Evolutionary conservation across 1,140 invertebrate species (phyloP), one percentile per base, ranked within the genome.

Genomic region (Camponotus vicinus): DNA sequence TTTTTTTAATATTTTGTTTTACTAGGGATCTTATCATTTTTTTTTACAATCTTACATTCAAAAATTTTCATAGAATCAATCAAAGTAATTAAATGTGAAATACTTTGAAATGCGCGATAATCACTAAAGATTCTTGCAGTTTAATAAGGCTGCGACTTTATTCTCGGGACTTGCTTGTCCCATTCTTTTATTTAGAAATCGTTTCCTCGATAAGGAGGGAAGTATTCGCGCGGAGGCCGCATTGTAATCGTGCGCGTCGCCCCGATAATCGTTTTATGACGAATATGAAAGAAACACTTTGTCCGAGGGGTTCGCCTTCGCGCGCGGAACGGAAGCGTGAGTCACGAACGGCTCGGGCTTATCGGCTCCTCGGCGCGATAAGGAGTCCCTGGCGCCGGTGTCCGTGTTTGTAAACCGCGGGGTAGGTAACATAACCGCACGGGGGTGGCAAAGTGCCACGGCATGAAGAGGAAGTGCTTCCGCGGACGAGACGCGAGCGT

Each of bases 201-300:
- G 7, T 13, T 45, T 18, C 15, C 40, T 21, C 27, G 40, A 37
- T 70, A 59, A 73, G 34, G 69, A 59, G 32, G 9, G 49, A 61
- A 18, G 7, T 59, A 70, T 80, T 57, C 55, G 55, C 34, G 57
- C 55, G 13, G n/a, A 18, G 18, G 6, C 3, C 37, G 7, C 45
- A 71, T 71, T 71, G 69, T 70, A 52, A 75, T 59, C 71, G 57
- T 18, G n/a, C 45, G 73, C 55, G 59, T 78, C 75, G 55, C 42
- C 15, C 63, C 11, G 82, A 66, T 78, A 78, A 85, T 78, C 71
- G 34, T 75, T 73, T 59, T 78, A 78, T 78, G 75, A 85, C 70
- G 82, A 85, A 85, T 64, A 45, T 78, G 82, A 78, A 85, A 78
- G 82, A 78, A 76, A 78, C 75, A 77, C 82, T 85, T 78, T 85